Conservation (phyloP, 2,797 vertebrate species). For the Varecia variegata region DNA sequence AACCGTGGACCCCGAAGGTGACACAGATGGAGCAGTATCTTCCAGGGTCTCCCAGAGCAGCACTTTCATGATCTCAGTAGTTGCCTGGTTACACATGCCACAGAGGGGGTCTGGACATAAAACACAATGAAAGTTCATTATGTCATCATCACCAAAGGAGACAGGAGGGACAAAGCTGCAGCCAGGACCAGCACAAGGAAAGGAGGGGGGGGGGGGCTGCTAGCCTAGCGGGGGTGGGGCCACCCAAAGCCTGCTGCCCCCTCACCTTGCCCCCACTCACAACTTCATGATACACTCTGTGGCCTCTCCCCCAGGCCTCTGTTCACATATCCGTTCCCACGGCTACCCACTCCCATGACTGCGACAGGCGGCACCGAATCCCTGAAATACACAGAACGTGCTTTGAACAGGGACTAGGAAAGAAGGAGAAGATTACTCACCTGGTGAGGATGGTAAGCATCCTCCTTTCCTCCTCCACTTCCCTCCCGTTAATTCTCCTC, state of each 20-base stretch:
- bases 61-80: neutral
- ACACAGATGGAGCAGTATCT: neutral
- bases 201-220: neutral
- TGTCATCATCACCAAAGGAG: neutral
- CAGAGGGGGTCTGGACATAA: slow-evolving; percentile 41
- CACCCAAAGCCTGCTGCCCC: neutral
- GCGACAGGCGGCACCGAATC: neutral
- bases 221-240: neutral
- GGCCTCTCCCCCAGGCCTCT: neutral
- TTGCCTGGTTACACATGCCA: neutral
- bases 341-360: neutral
- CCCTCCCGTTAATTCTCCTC: neutral
- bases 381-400: neutral
- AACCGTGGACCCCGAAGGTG: neutral
- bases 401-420: neutral
- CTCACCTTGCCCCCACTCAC: neutral
- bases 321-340: neutral
- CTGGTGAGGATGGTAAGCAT: slow-evolving; percentile 23
- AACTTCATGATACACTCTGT: neutral
- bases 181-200: neutral
- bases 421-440: neutral
- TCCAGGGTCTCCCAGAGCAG: neutral
- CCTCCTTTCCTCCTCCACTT: neutral
- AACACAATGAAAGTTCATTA: neutral
- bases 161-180: neutral